Evolutionary conservation across 2,113 vertebrate genomes (phyloP).

Genomic region (Tragelaphus imberbis): DNA sequence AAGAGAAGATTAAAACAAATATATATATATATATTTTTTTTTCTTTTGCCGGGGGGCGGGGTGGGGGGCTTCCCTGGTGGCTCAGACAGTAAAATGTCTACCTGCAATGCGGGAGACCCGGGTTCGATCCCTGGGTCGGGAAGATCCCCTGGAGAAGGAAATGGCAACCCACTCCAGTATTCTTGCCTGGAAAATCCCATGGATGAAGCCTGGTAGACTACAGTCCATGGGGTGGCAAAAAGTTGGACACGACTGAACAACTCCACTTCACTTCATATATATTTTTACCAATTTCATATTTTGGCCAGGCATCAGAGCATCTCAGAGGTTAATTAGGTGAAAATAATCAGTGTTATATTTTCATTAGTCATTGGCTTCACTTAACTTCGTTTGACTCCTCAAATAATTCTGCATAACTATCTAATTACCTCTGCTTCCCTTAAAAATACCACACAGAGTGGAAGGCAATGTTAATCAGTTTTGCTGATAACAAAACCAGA

Average conservation of each 20-base stretch:
- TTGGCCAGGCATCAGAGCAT: background rate
- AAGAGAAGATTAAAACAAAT: background rate
- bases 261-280: too few relatives aligned
- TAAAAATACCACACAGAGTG: background rate
- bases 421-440: background rate
- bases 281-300: background rate
- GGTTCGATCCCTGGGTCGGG: too few relatives aligned
- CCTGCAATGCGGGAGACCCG: too few relatives aligned
- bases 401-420: background rate
- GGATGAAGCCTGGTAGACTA: too few relatives aligned
- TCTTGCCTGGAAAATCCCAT: too few relatives aligned
- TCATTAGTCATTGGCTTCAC: background rate
- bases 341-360: conserved; percentile 18
- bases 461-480: conserved; percentile 42
- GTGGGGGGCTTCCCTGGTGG: too few relatives aligned
- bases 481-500: conserved; percentile 44
- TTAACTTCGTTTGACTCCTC: background rate
- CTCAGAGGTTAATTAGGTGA: background rate
- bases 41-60: too few relatives aligned
- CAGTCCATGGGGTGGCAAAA: too few relatives aligned
- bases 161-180: too few relatives aligned
- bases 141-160: too few relatives aligned
- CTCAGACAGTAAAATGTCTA: too few relatives aligned
- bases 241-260: too few relatives aligned
- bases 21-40: background rate